Percentiles rank a stretch among this genome's conserved stretches.
Conservation (phyloP, 2,113 vertebrate genomes). For the Pampusana beccarii region DNA sequence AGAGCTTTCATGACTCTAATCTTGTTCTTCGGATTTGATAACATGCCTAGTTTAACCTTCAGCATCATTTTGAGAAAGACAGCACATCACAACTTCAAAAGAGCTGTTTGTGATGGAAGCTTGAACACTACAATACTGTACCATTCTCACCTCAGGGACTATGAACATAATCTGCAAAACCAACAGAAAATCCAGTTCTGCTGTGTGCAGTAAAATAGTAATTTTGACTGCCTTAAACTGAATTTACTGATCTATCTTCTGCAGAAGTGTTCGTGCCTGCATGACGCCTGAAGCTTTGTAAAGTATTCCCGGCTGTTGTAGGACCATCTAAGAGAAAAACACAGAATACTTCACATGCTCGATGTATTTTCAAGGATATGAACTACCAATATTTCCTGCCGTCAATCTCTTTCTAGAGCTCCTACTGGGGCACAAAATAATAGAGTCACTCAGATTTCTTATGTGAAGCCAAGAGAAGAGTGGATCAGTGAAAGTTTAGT, state of each 20-base stretch:
- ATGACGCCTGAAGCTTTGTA: not conserved
- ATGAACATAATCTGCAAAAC: not conserved
- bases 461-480: not conserved
- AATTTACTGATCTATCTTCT: not conserved
- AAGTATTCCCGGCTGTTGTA: not conserved
- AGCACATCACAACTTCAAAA: not conserved
- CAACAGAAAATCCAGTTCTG: not conserved
- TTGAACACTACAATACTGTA: not conserved
- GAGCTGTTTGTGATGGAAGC: not conserved
- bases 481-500: not conserved
- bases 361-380: not conserved
- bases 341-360: not conserved
- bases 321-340: not conserved
- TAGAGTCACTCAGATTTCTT: not conserved
- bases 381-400: not conserved
- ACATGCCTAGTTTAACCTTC: not conserved
- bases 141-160: not conserved
- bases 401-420: not conserved
- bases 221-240: not conserved
- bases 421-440: not conserved
- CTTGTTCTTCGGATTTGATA: not conserved
- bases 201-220: not conserved
- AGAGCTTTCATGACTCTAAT: not conserved
- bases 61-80: not conserved
- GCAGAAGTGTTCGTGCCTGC: not conserved